A percentile compares a stretch with the other conserved stretches of the same genome.
Evolutionary conservation across 2,797 vertebrate species (phyloP).

Genomic region (Atherinosoma microstoma): DNA sequence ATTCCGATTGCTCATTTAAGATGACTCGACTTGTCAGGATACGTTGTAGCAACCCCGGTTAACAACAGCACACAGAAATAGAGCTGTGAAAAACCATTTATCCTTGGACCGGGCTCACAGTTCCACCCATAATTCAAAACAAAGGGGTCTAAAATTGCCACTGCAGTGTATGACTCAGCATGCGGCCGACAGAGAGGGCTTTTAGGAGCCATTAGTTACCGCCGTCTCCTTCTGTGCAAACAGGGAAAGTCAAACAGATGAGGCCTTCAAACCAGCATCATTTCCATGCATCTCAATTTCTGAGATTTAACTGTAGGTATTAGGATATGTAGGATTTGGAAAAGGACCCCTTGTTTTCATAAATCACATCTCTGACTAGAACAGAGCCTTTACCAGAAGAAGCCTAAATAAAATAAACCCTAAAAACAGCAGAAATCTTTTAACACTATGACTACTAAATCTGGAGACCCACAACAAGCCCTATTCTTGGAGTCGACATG

Average conservation of each 20-base stretch:
- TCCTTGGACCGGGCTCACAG: neutral
- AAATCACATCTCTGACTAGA: neutral
- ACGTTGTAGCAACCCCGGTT: slow-evolving; percentile 9
- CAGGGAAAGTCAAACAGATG: neutral
- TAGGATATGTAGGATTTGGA: too few species aligned
- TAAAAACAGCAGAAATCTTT: slow-evolving; percentile 39
- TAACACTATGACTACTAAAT: slow-evolving; percentile 29
- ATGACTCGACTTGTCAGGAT: neutral
- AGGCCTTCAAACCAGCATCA: neutral
- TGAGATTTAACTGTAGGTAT: too few species aligned
- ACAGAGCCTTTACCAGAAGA: neutral
- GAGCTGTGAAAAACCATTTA: slow-evolving; percentile 7
- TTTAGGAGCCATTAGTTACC: slow-evolving; percentile 15
- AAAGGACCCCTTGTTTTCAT: neutral
- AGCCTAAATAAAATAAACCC: slow-evolving; percentile 16
- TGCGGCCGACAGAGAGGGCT: slow-evolving; percentile 18
- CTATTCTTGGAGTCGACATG: slow-evolving; percentile 40
- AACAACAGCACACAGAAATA: slow-evolving; percentile 8
- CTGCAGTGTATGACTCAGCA: slow-evolving; percentile 36
- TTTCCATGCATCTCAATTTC: neutral
- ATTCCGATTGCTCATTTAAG: slow-evolving; percentile 12
- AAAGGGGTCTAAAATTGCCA: slow-evolving; percentile 3
- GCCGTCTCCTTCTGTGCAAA: slow-evolving; percentile 26
- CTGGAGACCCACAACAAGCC: slow-evolving; percentile 29
- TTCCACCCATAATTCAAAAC: slow-evolving; percentile 8